Conservation (phyloP, 2,888 invertebrate species). For the Erebia palarica region DNA sequence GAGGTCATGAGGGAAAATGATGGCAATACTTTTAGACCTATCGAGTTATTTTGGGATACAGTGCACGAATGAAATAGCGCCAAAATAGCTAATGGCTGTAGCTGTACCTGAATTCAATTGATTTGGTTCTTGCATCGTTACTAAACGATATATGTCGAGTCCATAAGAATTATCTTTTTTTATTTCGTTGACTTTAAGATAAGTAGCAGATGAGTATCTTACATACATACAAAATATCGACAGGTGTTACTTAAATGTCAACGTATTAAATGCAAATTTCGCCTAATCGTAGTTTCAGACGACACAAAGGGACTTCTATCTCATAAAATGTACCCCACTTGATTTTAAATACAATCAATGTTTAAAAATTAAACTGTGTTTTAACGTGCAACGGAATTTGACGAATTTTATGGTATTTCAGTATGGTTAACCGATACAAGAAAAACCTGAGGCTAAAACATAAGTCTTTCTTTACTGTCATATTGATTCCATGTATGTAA, state of each 20-base stretch:
- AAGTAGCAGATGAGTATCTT: neutral
- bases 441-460: constrained; percentile 22
- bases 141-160: constrained; percentile 3
- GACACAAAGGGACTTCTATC: neutral
- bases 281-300: neutral
- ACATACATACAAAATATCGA: neutral
- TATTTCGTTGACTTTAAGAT: neutral
- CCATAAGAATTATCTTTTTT: constrained; percentile 15
- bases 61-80: neutral
- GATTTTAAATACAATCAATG: no score
- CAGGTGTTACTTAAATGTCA: neutral
- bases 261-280: neutral
- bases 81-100: neutral
- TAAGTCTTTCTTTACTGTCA: constrained; percentile 20
- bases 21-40: neutral
- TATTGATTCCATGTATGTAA: constrained; percentile 19
- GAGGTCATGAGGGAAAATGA: neutral
- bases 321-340: no score
- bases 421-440: neutral
- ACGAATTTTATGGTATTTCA: neutral
- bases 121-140: constrained; percentile 11
- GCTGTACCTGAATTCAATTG: constrained; percentile 21
- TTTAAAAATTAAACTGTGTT: neutral
- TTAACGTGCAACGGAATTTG: neutral
- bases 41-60: neutral